Evolutionary conservation across 2,888 invertebrate species (phyloP).

Genomic region (Apamea sordens): DNA sequence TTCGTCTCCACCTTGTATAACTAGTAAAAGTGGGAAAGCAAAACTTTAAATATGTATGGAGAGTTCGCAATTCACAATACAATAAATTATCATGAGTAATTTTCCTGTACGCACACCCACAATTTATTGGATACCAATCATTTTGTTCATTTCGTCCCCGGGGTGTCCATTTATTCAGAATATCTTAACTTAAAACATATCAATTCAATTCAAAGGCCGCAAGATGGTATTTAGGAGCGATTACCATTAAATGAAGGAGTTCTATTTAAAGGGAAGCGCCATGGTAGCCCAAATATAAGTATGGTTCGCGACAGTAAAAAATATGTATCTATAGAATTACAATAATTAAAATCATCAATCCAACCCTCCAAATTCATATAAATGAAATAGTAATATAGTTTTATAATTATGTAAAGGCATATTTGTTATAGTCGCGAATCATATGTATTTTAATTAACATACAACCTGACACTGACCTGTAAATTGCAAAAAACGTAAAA

Average conservation of each 20-base stretch:
- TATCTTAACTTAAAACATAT: slow-evolving; percentile 45
- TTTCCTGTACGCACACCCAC: slow-evolving; percentile 56
- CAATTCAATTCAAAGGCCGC: slow-evolving; percentile 35
- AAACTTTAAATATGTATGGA: slow-evolving; percentile 27
- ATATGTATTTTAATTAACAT: no score
- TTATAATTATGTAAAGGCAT: no score
- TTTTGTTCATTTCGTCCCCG: slow-evolving; percentile 52
- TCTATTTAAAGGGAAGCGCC: not conserved
- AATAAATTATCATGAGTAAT: slow-evolving; percentile 62
- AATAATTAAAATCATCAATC: not conserved
- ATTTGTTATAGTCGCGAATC: no score
- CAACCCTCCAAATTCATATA: not conserved
- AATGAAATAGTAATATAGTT: no score
- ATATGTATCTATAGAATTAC: not conserved
- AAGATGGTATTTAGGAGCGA: not conserved
- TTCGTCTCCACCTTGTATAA: not conserved
- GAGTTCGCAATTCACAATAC: slow-evolving; percentile 41
- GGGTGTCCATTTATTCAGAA: slow-evolving; percentile 46
- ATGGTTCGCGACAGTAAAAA: not conserved
- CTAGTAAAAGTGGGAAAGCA: slow-evolving; percentile 1
- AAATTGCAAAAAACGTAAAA: no score
- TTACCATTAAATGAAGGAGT: not conserved
- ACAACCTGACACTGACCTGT: no score
- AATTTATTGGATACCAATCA: slow-evolving; percentile 60
- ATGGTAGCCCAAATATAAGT: not conserved